These are phyloP conservation scores for Lanius collurio DNA, from an alignment of 2,113 vertebrate genomes.

Conservation along the genomic window DNA sequence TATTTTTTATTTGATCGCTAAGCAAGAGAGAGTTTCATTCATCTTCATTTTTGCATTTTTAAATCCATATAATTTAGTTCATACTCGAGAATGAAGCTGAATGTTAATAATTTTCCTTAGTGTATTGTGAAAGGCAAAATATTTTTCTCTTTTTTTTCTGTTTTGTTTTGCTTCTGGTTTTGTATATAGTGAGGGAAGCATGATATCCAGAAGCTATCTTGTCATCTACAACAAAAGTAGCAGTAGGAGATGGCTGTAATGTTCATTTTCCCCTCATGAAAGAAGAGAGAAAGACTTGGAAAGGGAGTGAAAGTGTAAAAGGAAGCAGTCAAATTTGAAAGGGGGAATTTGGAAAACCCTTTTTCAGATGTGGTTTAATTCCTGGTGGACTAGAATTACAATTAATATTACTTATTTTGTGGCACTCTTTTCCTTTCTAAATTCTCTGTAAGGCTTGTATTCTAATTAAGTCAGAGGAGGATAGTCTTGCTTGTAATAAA, in stretches of 20 bases:
- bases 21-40: slow-evolving; percentile 63
- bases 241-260: background rate
- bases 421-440: background rate
- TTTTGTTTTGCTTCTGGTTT: background rate
- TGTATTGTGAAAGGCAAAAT: slow-evolving; percentile 26
- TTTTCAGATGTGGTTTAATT: background rate
- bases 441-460: background rate
- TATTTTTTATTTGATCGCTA: slow-evolving; percentile 58
- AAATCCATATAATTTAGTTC: slow-evolving; percentile 67
- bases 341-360: background rate
- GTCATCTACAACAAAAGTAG: background rate
- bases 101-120: slow-evolving; percentile 64
- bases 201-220: background rate
- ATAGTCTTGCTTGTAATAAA: background rate
- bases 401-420: background rate
- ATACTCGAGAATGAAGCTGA: slow-evolving; percentile 43
- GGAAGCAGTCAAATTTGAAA: background rate
- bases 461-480: background rate
- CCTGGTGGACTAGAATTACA: background rate
- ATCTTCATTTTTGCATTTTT: slow-evolving; percentile 72
- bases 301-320: background rate
- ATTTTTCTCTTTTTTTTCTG: background rate
- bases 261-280: background rate
- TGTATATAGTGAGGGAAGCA: background rate
- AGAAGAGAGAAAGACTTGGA: background rate